phyloP scores from a whole-genome alignment of 2,113 vertebrate genomes.

The Petroica traversi region DNA sequence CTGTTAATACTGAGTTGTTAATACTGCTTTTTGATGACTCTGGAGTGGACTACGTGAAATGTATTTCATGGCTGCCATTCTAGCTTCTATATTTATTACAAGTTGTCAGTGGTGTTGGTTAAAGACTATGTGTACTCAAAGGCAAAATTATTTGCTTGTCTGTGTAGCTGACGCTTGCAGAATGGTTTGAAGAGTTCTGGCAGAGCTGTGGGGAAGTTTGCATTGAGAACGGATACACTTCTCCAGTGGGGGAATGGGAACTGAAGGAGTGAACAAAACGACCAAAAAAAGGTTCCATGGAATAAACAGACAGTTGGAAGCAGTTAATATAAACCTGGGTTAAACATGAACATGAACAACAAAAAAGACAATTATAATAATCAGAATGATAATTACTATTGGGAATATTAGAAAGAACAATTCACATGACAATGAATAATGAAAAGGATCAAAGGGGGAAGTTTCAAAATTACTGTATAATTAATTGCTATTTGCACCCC shows the following conservation, averaged over 20 bases:
- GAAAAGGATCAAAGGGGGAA: not conserved
- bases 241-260: not conserved
- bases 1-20: not conserved
- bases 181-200: not conserved
- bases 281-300: not conserved
- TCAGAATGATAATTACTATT: not conserved
- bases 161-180: not conserved
- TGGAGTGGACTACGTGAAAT: not conserved
- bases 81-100: not conserved
- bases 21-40: not conserved
- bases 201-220: not conserved
- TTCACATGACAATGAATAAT: not conserved
- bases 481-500: not conserved
- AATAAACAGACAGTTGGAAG: not conserved
- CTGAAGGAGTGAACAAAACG: not conserved
- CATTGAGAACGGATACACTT: not conserved
- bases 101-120: not conserved
- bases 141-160: not conserved
- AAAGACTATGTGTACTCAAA: not conserved
- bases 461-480: not conserved
- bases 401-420: not conserved
- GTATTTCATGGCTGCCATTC: slow-evolving; percentile 24
- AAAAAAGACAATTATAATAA: not conserved
- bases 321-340: not conserved
- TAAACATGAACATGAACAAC: not conserved